Conservation (phyloP, 2,113 vertebrate genomes). For the Tinamus guttatus region DNA sequence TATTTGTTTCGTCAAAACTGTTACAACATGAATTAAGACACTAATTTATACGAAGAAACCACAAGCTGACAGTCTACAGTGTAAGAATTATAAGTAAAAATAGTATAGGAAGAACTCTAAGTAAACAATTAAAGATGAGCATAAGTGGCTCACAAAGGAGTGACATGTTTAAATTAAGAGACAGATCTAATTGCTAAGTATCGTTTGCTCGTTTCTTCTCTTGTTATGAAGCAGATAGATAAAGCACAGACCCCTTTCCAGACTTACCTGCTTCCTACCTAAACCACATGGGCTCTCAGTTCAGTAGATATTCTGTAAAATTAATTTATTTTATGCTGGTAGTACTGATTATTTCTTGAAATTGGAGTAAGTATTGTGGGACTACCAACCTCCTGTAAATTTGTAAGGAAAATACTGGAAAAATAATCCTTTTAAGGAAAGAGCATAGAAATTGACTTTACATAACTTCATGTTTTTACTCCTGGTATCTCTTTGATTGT, state of each 20-base stretch:
- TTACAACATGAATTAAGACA: neutral
- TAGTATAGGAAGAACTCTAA: neutral
- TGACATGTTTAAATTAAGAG: neutral
- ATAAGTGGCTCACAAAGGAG: neutral
- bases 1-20: neutral
- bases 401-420: neutral
- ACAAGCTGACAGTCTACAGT: neutral
- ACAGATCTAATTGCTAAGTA: neutral
- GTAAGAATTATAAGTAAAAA: neutral
- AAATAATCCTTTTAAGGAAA: constrained; percentile 13
- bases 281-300: neutral
- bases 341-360: constrained; percentile 18
- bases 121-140: neutral
- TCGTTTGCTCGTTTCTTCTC: neutral
- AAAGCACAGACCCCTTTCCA: neutral
- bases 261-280: neutral
- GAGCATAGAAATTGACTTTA: neutral
- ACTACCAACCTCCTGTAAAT: neutral
- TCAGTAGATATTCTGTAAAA: neutral
- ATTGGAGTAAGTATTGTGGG: neutral
- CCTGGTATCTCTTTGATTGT: neutral
- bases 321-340: constrained; percentile 13
- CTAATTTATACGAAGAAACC: neutral
- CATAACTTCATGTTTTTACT: neutral
- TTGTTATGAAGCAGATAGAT: neutral